Conservation (phyloP, 2,113 vertebrate genomes). For the Malurus elegans region DNA sequence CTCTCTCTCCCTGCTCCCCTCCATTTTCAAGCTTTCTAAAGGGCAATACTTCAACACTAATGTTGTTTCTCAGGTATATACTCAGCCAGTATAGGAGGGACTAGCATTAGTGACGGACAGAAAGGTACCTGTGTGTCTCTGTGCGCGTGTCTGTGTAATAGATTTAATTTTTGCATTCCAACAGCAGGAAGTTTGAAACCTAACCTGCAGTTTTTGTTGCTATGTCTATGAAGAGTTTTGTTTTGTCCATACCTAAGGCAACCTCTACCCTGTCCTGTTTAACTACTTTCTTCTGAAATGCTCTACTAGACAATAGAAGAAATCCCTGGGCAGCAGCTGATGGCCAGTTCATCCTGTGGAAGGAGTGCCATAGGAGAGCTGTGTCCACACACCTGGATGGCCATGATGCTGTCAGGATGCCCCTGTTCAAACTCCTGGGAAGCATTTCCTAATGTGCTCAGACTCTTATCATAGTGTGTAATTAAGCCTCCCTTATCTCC, state of each 20-base stretch:
- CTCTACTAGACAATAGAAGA: not conserved
- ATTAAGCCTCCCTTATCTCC: not conserved
- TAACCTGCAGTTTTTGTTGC: not conserved
- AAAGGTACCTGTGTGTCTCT: conserved; percentile 8
- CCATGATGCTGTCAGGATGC: not conserved
- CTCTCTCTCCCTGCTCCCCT: conserved; percentile 1
- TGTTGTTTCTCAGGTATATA: conserved; percentile 84
- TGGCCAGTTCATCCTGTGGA: not conserved
- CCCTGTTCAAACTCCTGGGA: not conserved
- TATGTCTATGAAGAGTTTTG: not conserved
- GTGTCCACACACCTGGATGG: not conserved
- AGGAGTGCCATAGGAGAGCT: not conserved
- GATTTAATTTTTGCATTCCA: not conserved
- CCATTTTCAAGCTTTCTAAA: conserved; percentile 70
- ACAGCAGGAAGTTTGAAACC: not conserved
- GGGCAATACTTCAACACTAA: conserved; percentile 81
- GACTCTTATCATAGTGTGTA: not conserved
- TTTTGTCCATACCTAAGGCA: not conserved
- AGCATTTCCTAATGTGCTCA: not conserved
- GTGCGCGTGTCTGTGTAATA: not conserved
- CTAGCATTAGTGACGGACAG: conserved; percentile 45
- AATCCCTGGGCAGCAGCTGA: not conserved
- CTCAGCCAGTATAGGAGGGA: conserved; percentile 64
- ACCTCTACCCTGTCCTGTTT: not conserved
- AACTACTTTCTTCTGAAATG: not conserved